Base-by-base conservation (phyloP, 1,140 invertebrate genomes). In the Brachionus calyciflorus region DNA sequence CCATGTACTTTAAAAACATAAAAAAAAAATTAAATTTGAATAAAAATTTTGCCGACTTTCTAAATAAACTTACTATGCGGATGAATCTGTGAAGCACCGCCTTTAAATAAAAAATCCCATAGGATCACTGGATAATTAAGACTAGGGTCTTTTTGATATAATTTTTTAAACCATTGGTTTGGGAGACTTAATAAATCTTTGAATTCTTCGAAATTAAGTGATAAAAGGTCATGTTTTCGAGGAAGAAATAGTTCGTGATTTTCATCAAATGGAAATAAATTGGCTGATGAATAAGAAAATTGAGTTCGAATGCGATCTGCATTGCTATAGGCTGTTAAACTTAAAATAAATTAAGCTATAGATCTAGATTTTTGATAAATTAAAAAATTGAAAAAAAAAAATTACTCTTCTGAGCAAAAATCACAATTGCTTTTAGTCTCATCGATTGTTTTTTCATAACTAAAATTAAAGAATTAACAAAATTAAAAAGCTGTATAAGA, bases 31-130 rank as follows among this genome's bases (percentile, higher is more conserved):
- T 3, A 7, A 9, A 2, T 26, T 3, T 1, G 3, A 7, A 3
- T 26, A 26, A 55, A 55, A 26, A 24, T 55, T 55, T 55, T 28
- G 51, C 17, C 19, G 9, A 12, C 3, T 17, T 41, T 40, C 9
- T 37, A 63, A 63, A 37, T n/a, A 17, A 33, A 65, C 17, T 65
- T 65, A 65, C 60, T 37, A 79, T 87, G 87, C 14, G 86, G 86
- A 80, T 87, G 87, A 30, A 87, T 78, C 80, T 87, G 86, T 79
- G 85, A 86, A 21, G 85, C 86, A 10, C 86, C 86, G 30, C 82
- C 85, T 77, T 86, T 83, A 21, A 84, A 86, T 28, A 87, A 75
- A 14, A 82, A 79, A 78, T 87, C 87, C 86, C 86, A 87, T 1
- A 86, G 78, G 10, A 87, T 28, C n/a, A 82, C 80, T 12, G 85